Conservation (phyloP, 2,797 vertebrate genomes). For the Tadarida brasiliensis region DNA sequence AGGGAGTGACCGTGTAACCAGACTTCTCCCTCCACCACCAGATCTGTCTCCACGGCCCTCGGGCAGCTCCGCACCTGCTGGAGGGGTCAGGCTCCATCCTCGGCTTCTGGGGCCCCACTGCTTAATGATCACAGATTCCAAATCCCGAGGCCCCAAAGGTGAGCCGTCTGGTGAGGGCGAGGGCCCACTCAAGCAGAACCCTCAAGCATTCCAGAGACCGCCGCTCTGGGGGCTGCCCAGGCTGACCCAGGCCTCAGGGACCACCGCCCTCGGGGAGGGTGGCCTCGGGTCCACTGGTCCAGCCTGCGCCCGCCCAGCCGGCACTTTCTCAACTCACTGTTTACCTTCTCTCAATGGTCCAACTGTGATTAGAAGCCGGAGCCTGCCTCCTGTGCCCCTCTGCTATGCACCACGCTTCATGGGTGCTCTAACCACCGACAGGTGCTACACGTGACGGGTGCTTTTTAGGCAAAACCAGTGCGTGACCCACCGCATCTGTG, state of each 20-base stretch:
- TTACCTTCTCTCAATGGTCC: constrained; percentile 85
- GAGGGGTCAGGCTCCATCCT: constrained; percentile 58
- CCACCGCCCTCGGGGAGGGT: neutral
- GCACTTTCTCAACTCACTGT: constrained; percentile 83
- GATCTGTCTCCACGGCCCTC: constrained; percentile 82
- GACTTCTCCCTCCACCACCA: constrained; percentile 84
- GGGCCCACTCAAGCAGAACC: constrained; percentile 68
- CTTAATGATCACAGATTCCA: constrained; percentile 78
- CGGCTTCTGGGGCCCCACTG: constrained; percentile 71
- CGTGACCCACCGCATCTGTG: constrained; percentile 71
- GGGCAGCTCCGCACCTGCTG: constrained; percentile 61
- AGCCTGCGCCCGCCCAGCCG: constrained; percentile 79
- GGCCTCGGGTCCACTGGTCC: constrained; percentile 60
- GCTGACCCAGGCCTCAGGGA: constrained; percentile 67
- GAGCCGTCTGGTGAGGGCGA: constrained; percentile 73
- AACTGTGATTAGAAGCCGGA: constrained; percentile 84
- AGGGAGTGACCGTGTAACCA: constrained; percentile 82
- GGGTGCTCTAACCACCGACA: constrained; percentile 87
- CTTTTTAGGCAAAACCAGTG: constrained; percentile 78
- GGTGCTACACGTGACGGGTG: constrained; percentile 83
- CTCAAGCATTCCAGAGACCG: constrained; percentile 76
- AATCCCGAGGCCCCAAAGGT: constrained; percentile 79
- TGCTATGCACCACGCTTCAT: constrained; percentile 81
- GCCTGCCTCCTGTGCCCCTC: constrained; percentile 78
- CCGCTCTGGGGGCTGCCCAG: constrained; percentile 59